Base-by-base conservation (phyloP, 1,140 invertebrate species). In the Drusus annulatus region DNA sequence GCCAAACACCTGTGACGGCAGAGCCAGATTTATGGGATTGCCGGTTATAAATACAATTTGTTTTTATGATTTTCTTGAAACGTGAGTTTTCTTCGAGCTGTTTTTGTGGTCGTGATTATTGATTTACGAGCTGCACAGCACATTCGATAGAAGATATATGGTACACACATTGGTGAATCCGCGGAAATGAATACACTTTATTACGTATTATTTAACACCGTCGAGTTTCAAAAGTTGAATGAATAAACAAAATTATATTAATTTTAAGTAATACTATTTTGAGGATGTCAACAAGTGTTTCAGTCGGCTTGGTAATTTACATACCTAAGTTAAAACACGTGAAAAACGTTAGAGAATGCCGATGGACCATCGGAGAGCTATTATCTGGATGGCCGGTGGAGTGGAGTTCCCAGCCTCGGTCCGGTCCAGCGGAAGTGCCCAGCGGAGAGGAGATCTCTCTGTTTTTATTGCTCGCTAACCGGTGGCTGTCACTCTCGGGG, bases 81-180 rank as follows among this genome's bases (percentile, higher is more conserved):
- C 52, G 52, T 21, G 68, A 17, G 68, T n/a, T 71, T 71, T 51
- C 31, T 71, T 71, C 23, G 68, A 71, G 51, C 45, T 8, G 68
- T 71, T 51, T 68, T 71, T 71, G 68, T 10, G 45, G 36, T 21
- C 36, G 68, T 51, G 68, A 71, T 71, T 51, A 71, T 71, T 71
- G 68, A 71, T 71, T 71, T 71, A 71, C 28, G 15, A 23, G 15
- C 68, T 51, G 68, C 45, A 45, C 51, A 71, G 51, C 13, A 71
- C 62, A 31, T 65, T 65, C 17, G 68, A 25, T 51, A 51, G 7
- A 21, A 45, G 62, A 65, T 65, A 45, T 65, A 36, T n/a, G n/a
- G n/a, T n/a, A n/a, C n/a, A n/a, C n/a, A n/a, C 15, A 65, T 65
- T 31, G 23, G 21, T 65, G 68, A 16, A 51, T 51, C 31, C 28